A percentile compares a stretch with the other conserved stretches of the same genome.
Evolutionary conservation across 2,113 vertebrate genomes (phyloP).

Genomic region (Festucalex cinctus): DNA sequence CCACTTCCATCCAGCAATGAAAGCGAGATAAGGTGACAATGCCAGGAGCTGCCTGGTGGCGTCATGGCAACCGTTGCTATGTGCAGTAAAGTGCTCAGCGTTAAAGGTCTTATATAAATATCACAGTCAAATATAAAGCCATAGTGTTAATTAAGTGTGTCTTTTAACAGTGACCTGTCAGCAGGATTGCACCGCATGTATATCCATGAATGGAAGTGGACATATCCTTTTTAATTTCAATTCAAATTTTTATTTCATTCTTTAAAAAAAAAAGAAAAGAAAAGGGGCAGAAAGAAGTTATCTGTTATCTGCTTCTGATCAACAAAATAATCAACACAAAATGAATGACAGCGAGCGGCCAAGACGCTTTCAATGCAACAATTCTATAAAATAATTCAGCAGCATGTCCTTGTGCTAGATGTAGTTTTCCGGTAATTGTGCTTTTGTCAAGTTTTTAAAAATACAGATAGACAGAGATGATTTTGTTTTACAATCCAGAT

Average conservation of each 20-base stretch:
- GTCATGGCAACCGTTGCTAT: conserved; percentile 35
- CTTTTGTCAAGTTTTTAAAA: no score
- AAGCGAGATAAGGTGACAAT: conserved; percentile 3
- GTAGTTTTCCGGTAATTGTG: no score
- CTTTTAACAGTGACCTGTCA: conserved; percentile 6
- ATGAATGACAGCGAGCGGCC: no score
- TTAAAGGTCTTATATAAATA: conserved; percentile 31
- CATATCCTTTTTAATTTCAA: neutral
- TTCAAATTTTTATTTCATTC: no score
- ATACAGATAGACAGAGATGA: no score
- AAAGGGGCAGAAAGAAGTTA: no score
- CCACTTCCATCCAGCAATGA: conserved; percentile 1
- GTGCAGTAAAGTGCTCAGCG: neutral
- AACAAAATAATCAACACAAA: no score
- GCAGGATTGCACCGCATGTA: neutral
- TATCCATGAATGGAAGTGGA: neutral
- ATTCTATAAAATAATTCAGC: no score
- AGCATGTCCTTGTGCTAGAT: no score
- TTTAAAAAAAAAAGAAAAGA: neutral
- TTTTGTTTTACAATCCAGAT: no score
- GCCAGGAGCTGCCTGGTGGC: conserved; percentile 1
- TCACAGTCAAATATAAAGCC: conserved; percentile 26
- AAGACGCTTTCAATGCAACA: no score
- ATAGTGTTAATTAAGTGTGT: conserved; percentile 36
- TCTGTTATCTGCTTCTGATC: no score